Evolutionary conservation across 2,888 invertebrate species (phyloP), one percentile per base, ranked within the genome.

Genomic region (Helobdella robusta): DNA sequence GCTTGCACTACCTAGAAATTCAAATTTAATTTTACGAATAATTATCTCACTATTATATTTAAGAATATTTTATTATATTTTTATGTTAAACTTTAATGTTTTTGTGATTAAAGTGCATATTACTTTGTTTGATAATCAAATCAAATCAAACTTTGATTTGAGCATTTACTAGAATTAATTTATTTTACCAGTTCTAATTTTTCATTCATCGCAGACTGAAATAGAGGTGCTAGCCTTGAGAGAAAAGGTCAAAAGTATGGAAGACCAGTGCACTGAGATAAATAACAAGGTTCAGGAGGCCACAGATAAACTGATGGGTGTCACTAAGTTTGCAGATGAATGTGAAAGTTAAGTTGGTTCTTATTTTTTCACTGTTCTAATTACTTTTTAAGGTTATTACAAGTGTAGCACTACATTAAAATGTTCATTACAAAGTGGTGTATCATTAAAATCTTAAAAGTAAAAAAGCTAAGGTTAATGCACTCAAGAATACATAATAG

Each of bases 291-390:
- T 60, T 25, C n/a, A 25, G 11, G 65, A 50, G 40, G 59, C 32
- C 20, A 44, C 65, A 1, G 52, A 48, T 18, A 60, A 60, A 48
- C 52, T 65, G 0, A 32, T 48, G 2, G 25, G 48, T 20, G 40
- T 52, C 4, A 65, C 59, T 15, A 65, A 65, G 32, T 23, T 34
- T 50, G 59, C 65, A 5, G 65, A 65, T 30, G 65, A 65, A 46
- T 59, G 36, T 35, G 65, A 65, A 60, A 48, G 65, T 59, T 65
- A 25, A 15, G 0, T 54, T 15, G 11, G 11, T 40, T 40, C n/a
- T 40, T 15, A 40, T n/a, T n/a, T n/a, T n/a, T n/a, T n/a, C n/a
- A n/a, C n/a, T n/a, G n/a, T n/a, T n/a, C n/a, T n/a, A n/a, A n/a
- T n/a, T n/a, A n/a, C n/a, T n/a, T n/a, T n/a, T n/a, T n/a, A n/a